Evolutionary conservation across 2,888 invertebrate genomes (phyloP), one percentile per base, ranked within the genome.

Genomic region (Embidobia sp.): DNA sequence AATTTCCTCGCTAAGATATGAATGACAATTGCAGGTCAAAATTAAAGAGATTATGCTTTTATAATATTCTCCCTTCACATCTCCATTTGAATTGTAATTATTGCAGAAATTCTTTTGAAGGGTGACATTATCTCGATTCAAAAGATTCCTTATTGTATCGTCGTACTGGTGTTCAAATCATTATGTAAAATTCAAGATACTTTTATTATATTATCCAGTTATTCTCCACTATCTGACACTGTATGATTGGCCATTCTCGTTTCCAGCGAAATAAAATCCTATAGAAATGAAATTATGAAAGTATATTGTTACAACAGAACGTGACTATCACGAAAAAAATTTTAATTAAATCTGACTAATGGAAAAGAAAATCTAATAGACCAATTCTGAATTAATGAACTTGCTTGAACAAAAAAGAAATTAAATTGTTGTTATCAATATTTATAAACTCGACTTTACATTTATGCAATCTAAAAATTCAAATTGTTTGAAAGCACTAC

Each of bases 131-230:
- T 42, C 22, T 11, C 13, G 22, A 11, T 22, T 13, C 3, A 2
- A 11, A 19, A 42, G 19, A 42, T 22, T 10, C 22, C 22, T 42
- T 18, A 22, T 22, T 42, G 11, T 19, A 18, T 11, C 6, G 42
- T 22, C 11, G 19, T 40, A 19, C 4, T 6, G 7, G 22, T n/a
- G 42, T 22, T 19, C 7, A 42, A 42, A 42, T 22, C 11, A 11
- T 22, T 19, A 42, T 22, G 11, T 11, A 19, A 18, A 18, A 7
- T 49, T 19, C 31, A 29, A 49, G 49, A 18, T 33, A 31, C 18
- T 31, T 4, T 8, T 31, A 33, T 49, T 49, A 33, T 11, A 27
- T 49, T 49, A 49, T 49, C 8, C 35, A 51, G 37, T 26, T 40
- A 26, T 53, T 40, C 37, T 40, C 27, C 27, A 15, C 22, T 15